These are phyloP conservation scores for Corythornis vintsioides DNA, from an alignment of 2,113 vertebrate species.

Conservation along the genomic window DNA sequence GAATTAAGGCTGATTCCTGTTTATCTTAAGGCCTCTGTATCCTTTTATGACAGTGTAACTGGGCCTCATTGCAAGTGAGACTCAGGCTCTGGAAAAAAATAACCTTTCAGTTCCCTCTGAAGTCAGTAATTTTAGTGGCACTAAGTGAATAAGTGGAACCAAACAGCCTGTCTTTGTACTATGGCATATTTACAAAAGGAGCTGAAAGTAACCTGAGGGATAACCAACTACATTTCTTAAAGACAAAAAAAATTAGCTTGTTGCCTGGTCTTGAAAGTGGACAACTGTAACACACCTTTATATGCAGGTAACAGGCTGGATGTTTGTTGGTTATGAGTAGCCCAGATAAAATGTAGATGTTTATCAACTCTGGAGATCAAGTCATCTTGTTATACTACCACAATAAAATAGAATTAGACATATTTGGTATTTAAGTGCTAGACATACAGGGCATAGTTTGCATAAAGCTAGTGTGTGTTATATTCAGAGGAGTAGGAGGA, in stretches of 20 bases:
- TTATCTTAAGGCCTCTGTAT: conserved; percentile 48
- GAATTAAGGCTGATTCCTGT: conserved; percentile 59
- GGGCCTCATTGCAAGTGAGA: neutral
- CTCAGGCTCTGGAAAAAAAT: neutral
- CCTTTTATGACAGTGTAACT: neutral
- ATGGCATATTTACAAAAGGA: neutral
- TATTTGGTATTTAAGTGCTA: conserved; percentile 51
- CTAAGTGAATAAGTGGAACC: neutral
- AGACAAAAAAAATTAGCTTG: neutral
- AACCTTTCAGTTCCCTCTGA: neutral
- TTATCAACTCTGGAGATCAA: conserved; percentile 31
- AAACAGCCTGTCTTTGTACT: neutral
- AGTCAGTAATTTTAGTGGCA: neutral
- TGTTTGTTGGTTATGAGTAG: neutral
- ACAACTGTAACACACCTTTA: neutral
- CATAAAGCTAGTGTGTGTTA: conserved; percentile 49
- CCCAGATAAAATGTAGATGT: neutral
- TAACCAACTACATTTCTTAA: neutral
- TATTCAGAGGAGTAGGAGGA: conserved; percentile 31
- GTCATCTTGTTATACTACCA: neutral
- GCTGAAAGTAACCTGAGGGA: neutral
- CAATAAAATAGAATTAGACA: conserved; percentile 12
- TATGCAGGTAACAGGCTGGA: neutral
- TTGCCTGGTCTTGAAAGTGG: neutral
- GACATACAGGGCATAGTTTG: conserved; percentile 23